Base-by-base conservation (phyloP, 1,140 invertebrate genomes). In the Drosophila ercepeae region DNA sequence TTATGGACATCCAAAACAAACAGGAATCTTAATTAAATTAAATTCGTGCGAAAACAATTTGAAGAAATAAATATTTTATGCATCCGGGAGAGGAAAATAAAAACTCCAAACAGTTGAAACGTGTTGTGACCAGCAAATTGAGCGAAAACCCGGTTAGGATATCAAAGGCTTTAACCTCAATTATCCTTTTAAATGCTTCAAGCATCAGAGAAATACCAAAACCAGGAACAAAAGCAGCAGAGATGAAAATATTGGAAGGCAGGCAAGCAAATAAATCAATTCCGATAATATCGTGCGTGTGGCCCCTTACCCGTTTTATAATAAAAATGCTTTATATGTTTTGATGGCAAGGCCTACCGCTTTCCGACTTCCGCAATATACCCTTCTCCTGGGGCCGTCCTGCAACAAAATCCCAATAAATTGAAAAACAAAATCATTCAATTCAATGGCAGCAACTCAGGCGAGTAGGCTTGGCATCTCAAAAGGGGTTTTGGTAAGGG, bases 401-500 rank as follows among this genome's bases (percentile, higher is more conserved):
- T 52, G 59, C 61, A 42, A 64, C 63, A 42, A 76, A 86, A 86
- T 89, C 82, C 82, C 77, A 86, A 86, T 86, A 86, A 86, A 86
- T 86, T 86, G 82, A 86, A 88, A 88, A 86, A 88, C 83, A 82
- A 86, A 88, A 88, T 88, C 81, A 86, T 86, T 86, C 81, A 86
- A 88, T 86, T 81, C 77, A 77, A 84, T 82, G 81, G 82, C 73
- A 51, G 54, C 81, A 82, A 88, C 77, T 88, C 77, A 77, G 68
- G 82, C 81, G 50, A 67, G 73, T 65, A 65, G 81, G 54, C 67
- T 39, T 54, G 70, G 50, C 50, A 61, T 78, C 36, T 51, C 25
- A 65, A 63, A 78, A 78, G 71, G 81, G 60, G 61, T 69, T 19
- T 54, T 32, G 32, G 44, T 3, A 6, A 18, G 67, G 67, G 19